phyloP scores from a whole-genome alignment of 2,113 vertebrate genomes.

The Siniperca chuatsi region DNA sequence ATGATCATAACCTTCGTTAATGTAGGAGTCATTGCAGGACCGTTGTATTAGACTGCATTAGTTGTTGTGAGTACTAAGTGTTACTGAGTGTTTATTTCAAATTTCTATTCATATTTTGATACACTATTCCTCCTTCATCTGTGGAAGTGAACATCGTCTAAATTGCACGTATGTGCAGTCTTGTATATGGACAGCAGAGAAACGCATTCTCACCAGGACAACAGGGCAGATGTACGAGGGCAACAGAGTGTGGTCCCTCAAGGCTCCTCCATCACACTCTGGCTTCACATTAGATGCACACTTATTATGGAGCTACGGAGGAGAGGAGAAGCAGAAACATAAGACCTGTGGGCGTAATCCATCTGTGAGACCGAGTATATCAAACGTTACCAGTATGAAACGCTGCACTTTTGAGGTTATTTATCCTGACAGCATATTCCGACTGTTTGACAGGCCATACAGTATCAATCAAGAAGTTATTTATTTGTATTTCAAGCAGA shows the following conservation, averaged over 20 bases:
- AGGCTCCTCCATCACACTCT: conserved; percentile 94
- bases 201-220: conserved; percentile 89
- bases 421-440: neutral
- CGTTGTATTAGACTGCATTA: neutral
- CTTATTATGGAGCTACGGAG: conserved; percentile 93
- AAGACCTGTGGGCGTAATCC: conserved; percentile 53
- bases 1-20: neutral
- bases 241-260: conserved; percentile 96
- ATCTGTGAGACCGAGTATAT: conserved; percentile 48
- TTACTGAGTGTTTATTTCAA: neutral
- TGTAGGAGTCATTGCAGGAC: neutral
- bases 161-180: neutral
- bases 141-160: neutral
- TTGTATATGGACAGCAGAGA: neutral
- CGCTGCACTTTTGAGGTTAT: neutral
- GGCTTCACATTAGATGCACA: conserved; percentile 95
- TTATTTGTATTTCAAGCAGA: neutral
- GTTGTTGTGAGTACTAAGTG: too few relatives aligned
- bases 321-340: conserved; percentile 54
- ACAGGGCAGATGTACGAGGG: conserved; percentile 96
- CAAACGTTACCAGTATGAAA: neutral
- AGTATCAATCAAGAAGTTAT: neutral
- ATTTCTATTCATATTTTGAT: neutral
- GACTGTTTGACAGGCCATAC: neutral
- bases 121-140: neutral